Percentiles rank a stretch among this genome's conserved stretches.
These are phyloP conservation scores for Ammodytes marinus DNA, from an alignment of 2,113 vertebrate species.

Conservation along the genomic window DNA sequence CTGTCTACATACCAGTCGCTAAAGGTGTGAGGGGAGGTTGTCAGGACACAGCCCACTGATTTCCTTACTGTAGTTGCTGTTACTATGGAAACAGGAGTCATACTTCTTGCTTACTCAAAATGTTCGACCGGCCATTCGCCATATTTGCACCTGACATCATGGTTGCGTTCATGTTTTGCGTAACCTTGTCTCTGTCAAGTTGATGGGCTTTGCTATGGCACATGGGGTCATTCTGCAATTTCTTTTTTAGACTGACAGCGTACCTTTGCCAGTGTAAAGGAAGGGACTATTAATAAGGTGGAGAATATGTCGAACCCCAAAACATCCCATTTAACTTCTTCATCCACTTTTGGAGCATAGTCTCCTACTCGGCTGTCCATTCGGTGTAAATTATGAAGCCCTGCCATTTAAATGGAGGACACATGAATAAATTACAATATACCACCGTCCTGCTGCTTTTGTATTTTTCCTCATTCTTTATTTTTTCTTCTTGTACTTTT, in stretches of 20 bases:
- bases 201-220: conserved; percentile 3
- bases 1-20: conserved; percentile 58
- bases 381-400: neutral
- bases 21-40: conserved; percentile 54
- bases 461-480: conserved; percentile 16
- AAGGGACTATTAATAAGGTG: neutral
- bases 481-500: conserved; percentile 54
- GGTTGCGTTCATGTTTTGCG: conserved; percentile 34
- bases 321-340: neutral
- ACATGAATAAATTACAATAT: neutral
- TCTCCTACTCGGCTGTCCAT: neutral
- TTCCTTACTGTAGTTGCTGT: conserved; percentile 63
- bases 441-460: neutral
- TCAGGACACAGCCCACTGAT: conserved; percentile 56
- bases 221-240: neutral
- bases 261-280: neutral
- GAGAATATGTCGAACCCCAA: neutral
- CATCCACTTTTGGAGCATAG: neutral
- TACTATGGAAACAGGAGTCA: conserved; percentile 76
- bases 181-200: neutral
- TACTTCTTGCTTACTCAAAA: conserved; percentile 50
- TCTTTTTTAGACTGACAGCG: neutral
- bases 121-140: conserved; percentile 56
- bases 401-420: neutral
- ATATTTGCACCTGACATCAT: conserved; percentile 52